Evolutionary conservation across 2,797 vertebrate species (phyloP).

Genomic region (Spinus pinus): DNA sequence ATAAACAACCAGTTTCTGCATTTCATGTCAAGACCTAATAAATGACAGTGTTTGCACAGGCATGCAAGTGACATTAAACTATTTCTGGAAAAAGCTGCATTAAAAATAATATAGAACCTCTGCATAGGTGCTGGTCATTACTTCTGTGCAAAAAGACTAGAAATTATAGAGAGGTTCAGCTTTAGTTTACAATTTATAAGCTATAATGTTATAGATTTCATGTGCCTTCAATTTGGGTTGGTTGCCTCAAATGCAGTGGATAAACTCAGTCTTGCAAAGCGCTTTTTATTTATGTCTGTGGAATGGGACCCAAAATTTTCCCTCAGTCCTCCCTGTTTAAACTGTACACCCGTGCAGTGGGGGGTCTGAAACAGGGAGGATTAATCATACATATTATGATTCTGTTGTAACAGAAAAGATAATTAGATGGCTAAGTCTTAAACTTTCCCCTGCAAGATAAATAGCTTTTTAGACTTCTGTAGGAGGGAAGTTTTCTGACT

Average conservation of each 20-base stretch:
- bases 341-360: neutral
- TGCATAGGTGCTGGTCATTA: constrained; percentile 16
- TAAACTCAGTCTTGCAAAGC: constrained; percentile 35
- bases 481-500: neutral
- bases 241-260: constrained; percentile 13
- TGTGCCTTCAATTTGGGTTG: constrained; percentile 68
- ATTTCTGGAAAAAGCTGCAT: neutral
- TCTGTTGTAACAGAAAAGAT: neutral
- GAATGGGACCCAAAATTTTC: neutral
- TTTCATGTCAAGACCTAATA: neutral
- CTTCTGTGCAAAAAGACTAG: constrained; percentile 27
- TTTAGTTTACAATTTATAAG: constrained; percentile 53
- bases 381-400: neutral
- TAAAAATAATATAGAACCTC: neutral
- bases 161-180: constrained; percentile 17
- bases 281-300: constrained; percentile 4
- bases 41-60: neutral
- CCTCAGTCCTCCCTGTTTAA: neutral
- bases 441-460: neutral
- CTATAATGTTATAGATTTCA: constrained; percentile 5
- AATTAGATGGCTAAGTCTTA: neutral
- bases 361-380: neutral
- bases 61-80: neutral
- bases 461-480: neutral
- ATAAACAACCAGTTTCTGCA: neutral